Conservation (phyloP, 1,140 invertebrate genomes). For the Pogonomyrmex californicus region DNA sequence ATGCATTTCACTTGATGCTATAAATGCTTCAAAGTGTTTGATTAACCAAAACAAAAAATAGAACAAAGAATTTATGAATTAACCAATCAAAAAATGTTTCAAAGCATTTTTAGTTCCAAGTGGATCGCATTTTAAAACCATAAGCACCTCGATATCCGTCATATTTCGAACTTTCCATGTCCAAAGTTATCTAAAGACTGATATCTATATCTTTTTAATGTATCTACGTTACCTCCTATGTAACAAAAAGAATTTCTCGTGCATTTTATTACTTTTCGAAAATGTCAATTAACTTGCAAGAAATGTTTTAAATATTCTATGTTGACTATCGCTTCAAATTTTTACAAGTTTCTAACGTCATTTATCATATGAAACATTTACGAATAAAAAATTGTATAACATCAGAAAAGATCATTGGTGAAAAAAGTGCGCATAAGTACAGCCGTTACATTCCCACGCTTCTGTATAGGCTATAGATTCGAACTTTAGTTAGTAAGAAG, state of each 20-base stretch:
- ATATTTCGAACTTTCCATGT: constrained; percentile 15
- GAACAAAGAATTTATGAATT: too few relatives aligned
- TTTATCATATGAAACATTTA: background rate
- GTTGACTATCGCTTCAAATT: background rate
- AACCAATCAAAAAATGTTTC: too few relatives aligned
- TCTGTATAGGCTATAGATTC: background rate
- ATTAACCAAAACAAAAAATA: too few relatives aligned
- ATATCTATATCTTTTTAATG: too few relatives aligned
- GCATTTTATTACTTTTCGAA: background rate
- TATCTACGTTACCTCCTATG: background rate
- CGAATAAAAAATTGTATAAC: background rate
- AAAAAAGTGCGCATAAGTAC: background rate
- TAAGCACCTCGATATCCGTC: background rate
- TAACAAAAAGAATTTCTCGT: background rate
- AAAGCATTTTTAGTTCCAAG: too few relatives aligned
- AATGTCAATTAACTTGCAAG: background rate
- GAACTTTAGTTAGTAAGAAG: background rate
- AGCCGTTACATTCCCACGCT: background rate
- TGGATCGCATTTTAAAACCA: background rate
- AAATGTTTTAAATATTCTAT: background rate
- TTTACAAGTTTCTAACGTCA: background rate
- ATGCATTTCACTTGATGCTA: too few relatives aligned
- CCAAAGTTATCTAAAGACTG: background rate
- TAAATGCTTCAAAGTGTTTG: too few relatives aligned
- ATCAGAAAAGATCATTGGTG: background rate